Percentiles rank a stretch among this genome's conserved stretches.
phyloP scores from a whole-genome alignment of 2,113 vertebrate species.

The Eubucco bourcierii region DNA sequence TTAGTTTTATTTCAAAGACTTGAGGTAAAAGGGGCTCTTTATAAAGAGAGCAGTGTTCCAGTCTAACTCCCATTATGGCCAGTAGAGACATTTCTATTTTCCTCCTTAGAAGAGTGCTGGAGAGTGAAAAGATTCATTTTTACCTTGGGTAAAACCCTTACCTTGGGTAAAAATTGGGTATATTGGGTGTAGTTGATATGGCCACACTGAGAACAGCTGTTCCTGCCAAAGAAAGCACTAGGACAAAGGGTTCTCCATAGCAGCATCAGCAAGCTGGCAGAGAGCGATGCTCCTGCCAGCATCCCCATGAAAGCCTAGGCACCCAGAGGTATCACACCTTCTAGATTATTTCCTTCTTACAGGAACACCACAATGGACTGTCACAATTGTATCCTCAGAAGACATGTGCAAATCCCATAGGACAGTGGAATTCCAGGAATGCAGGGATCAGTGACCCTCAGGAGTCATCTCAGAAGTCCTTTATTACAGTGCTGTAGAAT shows the following conservation, averaged over 20 bases:
- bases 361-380: neutral
- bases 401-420: no score
- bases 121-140: neutral
- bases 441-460: no score
- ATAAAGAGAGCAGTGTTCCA: neutral
- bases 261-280: neutral
- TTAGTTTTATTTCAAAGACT: constrained; percentile 4
- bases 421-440: no score
- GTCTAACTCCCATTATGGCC: neutral
- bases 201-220: constrained; percentile 26
- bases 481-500: no score
- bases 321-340: neutral
- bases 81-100: neutral
- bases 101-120: neutral
- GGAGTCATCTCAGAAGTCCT: no score
- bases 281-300: neutral
- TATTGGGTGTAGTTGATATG: neutral
- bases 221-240: constrained; percentile 25
- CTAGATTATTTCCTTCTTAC: neutral
- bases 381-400: no score
- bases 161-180: no score
- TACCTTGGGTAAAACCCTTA: no score
- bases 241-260: neutral
- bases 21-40: neutral
- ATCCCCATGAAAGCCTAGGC: neutral